Evolutionary conservation across 2,888 invertebrate species (phyloP).

Genomic region (Arge pagana): DNA sequence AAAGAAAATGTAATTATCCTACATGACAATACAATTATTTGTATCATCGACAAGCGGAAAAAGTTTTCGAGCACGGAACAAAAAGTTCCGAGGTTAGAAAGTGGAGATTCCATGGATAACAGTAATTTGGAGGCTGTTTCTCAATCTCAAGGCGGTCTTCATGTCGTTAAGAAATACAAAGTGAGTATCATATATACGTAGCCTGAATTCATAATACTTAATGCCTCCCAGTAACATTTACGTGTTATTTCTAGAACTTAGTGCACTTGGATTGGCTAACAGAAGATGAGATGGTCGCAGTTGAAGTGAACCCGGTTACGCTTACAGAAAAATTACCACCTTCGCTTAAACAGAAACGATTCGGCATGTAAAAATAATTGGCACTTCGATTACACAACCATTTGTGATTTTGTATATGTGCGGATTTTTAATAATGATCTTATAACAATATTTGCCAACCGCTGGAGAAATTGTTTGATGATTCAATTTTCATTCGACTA

Average conservation of each 20-base stretch:
- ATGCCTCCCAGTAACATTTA: too few species aligned
- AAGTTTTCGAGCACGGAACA: conserved; percentile 52
- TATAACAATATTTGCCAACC: conserved; percentile 38
- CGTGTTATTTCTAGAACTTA: conserved; percentile 68
- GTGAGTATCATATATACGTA: conserved; percentile 45
- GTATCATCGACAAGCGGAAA: conserved; percentile 64
- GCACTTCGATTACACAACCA: conserved; percentile 56
- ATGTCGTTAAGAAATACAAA: conserved; percentile 62
- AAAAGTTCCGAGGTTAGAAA: conserved; percentile 56
- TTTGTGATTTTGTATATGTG: conserved; percentile 50
- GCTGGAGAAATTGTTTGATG: too few species aligned
- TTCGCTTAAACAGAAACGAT: conserved; percentile 69
- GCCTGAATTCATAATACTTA: neutral
- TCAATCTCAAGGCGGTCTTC: conserved; percentile 52
- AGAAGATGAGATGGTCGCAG: conserved; percentile 72
- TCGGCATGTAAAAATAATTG: conserved; percentile 58
- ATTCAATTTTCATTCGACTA: too few species aligned
- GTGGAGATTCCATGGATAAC: conserved; percentile 49
- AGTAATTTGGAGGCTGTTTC: conserved; percentile 45
- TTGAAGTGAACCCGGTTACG: conserved; percentile 75
- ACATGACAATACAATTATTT: conserved; percentile 74
- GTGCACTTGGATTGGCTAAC: conserved; percentile 72
- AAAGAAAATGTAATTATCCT: conserved; percentile 70
- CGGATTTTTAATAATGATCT: conserved; percentile 47
- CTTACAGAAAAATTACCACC: conserved; percentile 75